Conservation (phyloP, 1,140 invertebrate genomes). For the Elysia chlorotica region DNA sequence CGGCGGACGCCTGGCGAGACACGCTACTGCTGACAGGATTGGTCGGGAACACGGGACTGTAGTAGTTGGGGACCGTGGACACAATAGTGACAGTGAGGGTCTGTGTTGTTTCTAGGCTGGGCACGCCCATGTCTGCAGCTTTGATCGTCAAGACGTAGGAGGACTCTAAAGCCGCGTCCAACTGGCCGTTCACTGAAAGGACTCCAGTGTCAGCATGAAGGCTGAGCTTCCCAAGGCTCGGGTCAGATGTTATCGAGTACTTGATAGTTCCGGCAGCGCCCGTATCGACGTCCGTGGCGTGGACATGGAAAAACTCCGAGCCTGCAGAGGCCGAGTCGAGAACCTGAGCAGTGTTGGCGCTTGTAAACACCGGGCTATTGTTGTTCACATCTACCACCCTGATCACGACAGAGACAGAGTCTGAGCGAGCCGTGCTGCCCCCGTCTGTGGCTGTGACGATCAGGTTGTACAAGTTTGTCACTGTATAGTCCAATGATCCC, state of each 20-base stretch:
- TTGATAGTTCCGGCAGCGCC: neutral
- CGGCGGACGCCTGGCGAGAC: neutral
- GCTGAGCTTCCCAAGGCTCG: neutral
- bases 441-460: neutral
- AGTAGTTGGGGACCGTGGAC: neutral
- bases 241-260: neutral
- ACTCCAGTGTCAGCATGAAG: neutral
- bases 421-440: neutral
- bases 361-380: neutral
- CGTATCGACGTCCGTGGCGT: conserved; percentile 11
- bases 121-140: neutral
- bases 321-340: neutral
- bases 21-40: neutral
- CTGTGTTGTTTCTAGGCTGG: neutral
- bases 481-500: neutral
- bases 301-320: neutral
- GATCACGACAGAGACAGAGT: neutral
- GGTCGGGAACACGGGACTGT: neutral
- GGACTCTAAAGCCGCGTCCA: neutral
- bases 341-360: neutral
- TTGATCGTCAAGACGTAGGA: conserved; percentile 4
- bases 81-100: neutral
- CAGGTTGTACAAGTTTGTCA: neutral
- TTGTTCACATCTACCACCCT: neutral
- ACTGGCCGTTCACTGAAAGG: neutral